Base-by-base conservation (phyloP, 2,113 vertebrate species). In the Nothoprocta pentlandii region DNA sequence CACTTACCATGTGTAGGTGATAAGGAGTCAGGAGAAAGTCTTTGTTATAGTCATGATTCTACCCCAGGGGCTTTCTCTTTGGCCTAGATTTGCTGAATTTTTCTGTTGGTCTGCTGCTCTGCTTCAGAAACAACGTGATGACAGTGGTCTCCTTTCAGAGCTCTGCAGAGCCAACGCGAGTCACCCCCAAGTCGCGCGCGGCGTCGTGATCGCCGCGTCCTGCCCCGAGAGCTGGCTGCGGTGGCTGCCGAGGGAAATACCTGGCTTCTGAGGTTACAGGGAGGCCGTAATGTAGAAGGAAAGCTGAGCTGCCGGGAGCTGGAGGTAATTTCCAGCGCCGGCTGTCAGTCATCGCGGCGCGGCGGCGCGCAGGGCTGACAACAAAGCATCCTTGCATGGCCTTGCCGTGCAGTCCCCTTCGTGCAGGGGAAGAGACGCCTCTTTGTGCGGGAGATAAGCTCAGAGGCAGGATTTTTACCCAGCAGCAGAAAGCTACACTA, bases 201-300 rank as follows among this genome's bases (percentile, higher is more conserved):
- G 58, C 80, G 41, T 80, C 80, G 76, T 15, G 58, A 75, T 62
- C 76, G 49, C 36, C 0, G 0, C 1, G 0, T 58, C 46, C 92
- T 42, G 73, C 42, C 85, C 89, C 80, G 5, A 9, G 81, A 91
- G 85, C 64, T 17, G 25, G 47, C 62, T 67, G 4, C 1, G 0
- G 5, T 67, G 51, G 26, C 82, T 70, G 86, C 82, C 93, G 21
- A 46, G 92, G 94, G 91, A 96, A 95, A 90, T 91, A 89, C 85
- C 47, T 95, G 89, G 28, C 92, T 96, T 96, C 96, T 96, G 78
- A 91, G 93, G 83, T 97, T 97, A 91, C 96, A 69, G 94, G 89
- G 83, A 15, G 2, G 17, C 6, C 59, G 92, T 71, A 85, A 84
- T 94, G 93, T 75, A 95, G 91, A 79, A 74, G 92, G 92, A 94